Percentiles rank a stretch among this genome's conserved stretches.
phyloP scores from a whole-genome alignment of 2,888 invertebrate genomes.

The Macropis europaea region DNA sequence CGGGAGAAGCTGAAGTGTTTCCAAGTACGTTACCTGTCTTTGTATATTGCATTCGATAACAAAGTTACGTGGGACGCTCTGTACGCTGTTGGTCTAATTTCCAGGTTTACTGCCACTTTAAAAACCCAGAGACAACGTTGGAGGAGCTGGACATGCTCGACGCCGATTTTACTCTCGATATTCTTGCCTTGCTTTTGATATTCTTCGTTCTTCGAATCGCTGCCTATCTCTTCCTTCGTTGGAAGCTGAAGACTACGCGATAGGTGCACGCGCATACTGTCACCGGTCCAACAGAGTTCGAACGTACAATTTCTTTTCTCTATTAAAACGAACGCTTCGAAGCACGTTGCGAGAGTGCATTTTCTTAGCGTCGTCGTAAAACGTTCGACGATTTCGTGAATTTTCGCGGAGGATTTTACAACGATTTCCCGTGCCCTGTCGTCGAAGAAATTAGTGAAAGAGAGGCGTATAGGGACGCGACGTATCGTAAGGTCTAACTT shows the following conservation, averaged over 20 bases:
- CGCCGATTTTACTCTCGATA: constrained; percentile 89
- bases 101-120: constrained; percentile 92
- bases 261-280: constrained; percentile 78
- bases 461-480: neutral
- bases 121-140: constrained; percentile 89
- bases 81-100: constrained; percentile 38
- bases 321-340: neutral
- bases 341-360: neutral
- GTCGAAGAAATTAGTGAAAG: neutral
- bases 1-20: constrained; percentile 91
- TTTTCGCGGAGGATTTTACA: neutral
- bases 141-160: constrained; percentile 93
- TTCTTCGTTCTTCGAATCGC: constrained; percentile 90
- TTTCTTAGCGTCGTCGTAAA: neutral
- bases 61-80: too few relatives aligned
- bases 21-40: constrained; percentile 79
- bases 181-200: constrained; percentile 89
- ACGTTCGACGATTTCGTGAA: neutral
- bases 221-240: constrained; percentile 92
- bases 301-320: neutral
- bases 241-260: constrained; percentile 91
- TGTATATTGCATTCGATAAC: neutral
- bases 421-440: neutral
- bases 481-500: constrained; percentile 36
- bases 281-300: neutral